phyloP scores from a whole-genome alignment of 2,797 vertebrate genomes.

The Moxostoma hubbsi region DNA sequence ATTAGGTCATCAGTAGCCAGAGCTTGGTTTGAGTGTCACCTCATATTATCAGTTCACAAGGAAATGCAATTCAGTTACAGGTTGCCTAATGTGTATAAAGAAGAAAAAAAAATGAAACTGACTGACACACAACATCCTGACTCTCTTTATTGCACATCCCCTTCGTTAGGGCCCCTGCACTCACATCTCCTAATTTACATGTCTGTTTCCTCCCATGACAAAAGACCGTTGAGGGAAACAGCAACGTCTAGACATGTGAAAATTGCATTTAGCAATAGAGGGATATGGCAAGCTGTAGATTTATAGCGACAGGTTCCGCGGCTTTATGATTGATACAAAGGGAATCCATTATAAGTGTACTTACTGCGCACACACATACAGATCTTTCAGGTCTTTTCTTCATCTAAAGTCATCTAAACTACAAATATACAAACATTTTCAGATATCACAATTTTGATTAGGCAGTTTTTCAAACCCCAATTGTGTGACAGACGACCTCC shows the following conservation, averaged over 20 bases:
- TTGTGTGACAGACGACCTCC: no score
- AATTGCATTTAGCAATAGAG: background rate
- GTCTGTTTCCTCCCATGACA: conserved; percentile 44
- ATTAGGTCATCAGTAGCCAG: background rate
- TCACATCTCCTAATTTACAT: conserved; percentile 45
- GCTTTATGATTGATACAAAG: no score
- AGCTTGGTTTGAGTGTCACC: background rate
- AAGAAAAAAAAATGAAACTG: background rate
- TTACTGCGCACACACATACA: no score
- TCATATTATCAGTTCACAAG: background rate
- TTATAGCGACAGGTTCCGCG: no score
- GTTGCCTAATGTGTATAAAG: conserved; percentile 4
- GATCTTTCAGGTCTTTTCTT: no score
- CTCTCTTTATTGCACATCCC: no score
- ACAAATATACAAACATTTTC: no score
- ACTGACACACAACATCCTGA: conserved; percentile 26
- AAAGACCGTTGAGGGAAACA: conserved; percentile 34
- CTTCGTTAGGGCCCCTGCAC: background rate
- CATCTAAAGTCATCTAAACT: no score
- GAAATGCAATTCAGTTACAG: conserved; percentile 25
- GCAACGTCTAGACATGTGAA: conserved; percentile 7
- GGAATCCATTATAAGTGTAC: no score
- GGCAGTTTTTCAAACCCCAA: no score
- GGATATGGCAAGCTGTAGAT: background rate
- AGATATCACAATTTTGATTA: no score